These are phyloP conservation scores for Alviniconcha strummeri DNA, from an alignment of 2,888 invertebrate species.

Conservation along the genomic window DNA sequence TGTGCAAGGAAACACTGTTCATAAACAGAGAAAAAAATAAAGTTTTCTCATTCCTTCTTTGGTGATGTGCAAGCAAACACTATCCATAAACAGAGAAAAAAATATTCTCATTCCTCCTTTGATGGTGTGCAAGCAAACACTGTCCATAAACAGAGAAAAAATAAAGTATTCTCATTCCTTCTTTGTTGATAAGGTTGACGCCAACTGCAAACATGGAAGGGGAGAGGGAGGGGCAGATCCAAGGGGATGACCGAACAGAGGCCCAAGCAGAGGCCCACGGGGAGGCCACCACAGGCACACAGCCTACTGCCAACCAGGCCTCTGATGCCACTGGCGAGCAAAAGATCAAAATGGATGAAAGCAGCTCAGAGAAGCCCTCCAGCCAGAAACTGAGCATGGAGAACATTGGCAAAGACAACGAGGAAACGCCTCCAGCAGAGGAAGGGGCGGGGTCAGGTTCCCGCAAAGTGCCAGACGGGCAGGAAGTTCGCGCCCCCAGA, in stretches of 20 bases:
- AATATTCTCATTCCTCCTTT: no score
- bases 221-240: slow-evolving; percentile 9
- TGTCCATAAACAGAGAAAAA: no score
- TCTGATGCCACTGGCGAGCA: slow-evolving; percentile 14
- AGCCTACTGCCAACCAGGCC: neutral
- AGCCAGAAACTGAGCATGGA: neutral
- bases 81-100: no score
- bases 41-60: no score
- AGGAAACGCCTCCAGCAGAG: neutral
- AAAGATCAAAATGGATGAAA: slow-evolving; percentile 27
- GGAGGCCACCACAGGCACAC: neutral
- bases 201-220: neutral
- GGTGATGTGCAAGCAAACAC: no score
- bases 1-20: no score
- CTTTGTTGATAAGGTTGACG: neutral
- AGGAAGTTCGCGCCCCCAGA: slow-evolving; percentile 20
- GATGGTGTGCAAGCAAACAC: no score
- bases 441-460: slow-evolving; percentile 11
- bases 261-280: neutral
- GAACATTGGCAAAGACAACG: neutral
- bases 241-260: no score
- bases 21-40: no score
- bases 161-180: no score
- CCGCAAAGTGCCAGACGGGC: slow-evolving; percentile 7
- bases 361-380: slow-evolving; percentile 8